Base-by-base conservation (phyloP, 2,113 vertebrate species). In the Bostrychus sinensis region DNA sequence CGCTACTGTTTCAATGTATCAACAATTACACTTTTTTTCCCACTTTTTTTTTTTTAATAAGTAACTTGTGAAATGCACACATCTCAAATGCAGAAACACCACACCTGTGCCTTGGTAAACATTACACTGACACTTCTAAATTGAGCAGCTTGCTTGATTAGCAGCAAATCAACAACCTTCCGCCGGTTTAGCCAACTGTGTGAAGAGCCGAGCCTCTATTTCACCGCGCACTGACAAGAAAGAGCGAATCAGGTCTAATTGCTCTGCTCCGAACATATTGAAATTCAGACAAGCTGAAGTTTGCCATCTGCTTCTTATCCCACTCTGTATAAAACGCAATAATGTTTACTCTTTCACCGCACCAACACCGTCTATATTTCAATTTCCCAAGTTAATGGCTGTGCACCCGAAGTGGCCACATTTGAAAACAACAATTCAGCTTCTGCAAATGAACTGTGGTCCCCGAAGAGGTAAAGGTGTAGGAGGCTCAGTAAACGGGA, bases 321-420 rank as follows among this genome's bases (percentile, higher is more conserved):
- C 56, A 54, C 60, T 80, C 58, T 66, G 61, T 86, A 66, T 45
- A 85, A 88, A 81, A 78, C 30, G 32, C 66, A 86, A 71, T 71
- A 77, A 81, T 81, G 74, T 81, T 82, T 68, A 78, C 60, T 72
- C 61, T 78, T 83, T 81, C 54, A 17, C 22, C 66, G 57, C 69
- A 78, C 64, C 75, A 81, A 53, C 72, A 45, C 51, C 11, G 70
- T 78, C 50, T 84, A 81, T 66, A 83, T 83, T 85, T 86, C 85
- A 83, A 82, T 88, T 61, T 73, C 65, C 72, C 32, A 28, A 88
- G 75, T 80, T 86, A 83, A 90, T 84, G 76, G 67, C 30, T 85
- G 83, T 79, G 65, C 71, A 78, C 71, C 56, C 70, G 63, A 68
- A 86, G 75, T 71, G 81, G 77, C 78, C 67, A 53, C 65, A 66